Evolutionary conservation across 1,140 invertebrate species (phyloP), one percentile per base, ranked within the genome.

Genomic region (Drosophila oshimai): DNA sequence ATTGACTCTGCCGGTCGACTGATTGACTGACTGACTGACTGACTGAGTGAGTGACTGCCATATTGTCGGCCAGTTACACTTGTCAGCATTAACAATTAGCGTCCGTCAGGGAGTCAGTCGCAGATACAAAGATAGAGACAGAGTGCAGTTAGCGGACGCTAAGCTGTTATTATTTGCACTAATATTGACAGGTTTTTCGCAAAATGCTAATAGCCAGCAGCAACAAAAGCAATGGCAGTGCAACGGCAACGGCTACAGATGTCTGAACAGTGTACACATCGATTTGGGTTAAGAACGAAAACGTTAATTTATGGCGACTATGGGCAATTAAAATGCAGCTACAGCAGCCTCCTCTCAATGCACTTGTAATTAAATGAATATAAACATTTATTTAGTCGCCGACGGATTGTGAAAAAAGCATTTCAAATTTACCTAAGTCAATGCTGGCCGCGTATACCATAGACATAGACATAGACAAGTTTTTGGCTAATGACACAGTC

Each of bases 91-190:
- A 87, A 87, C 81, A 87, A 87, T 87, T 87, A 87, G 69, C 76
- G 74, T 81, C 73, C 55, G 58, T 60, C 71, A 53, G 62, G 51
- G 71, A 54, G 50, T 55, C 58, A 54, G 50, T 55, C 58, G 54
- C 58, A 33, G 58, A 62, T 58, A 60, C 36, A 28, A 34, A 41
- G 74, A 57, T 33, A 71, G 58, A 60, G 58, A 50, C 34, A 41
- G 44, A 49, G 45, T 46, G 70, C 47, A 64, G 57, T 77, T 83
- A 74, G 79, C 69, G 69, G 62, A 50, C 51, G 44, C 72, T 74
- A 73, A 81, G 81, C 81, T 87, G 81, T 87, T 81, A 87, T 87
- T 87, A 87, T 87, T 87, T 87, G 81, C 81, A 87, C 81, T 87
- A 87, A 87, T 87, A 87, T 87, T 87, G 81, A 87, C 81, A 87